These are phyloP conservation scores for Sebastes vulpes DNA, from an alignment of 2,797 vertebrate species.

Conservation along the genomic window DNA sequence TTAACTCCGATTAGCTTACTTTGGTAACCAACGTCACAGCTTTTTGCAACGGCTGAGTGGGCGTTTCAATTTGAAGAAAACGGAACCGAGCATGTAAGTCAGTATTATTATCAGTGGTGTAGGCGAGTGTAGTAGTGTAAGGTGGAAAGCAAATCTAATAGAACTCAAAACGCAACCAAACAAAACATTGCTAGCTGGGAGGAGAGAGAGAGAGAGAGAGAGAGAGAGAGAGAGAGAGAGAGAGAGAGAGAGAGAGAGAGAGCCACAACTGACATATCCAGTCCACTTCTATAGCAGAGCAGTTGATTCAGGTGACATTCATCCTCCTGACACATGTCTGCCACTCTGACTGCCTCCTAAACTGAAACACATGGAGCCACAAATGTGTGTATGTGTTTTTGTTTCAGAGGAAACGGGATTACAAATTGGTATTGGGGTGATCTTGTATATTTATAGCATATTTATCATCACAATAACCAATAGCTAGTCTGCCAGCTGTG, in stretches of 20 bases:
- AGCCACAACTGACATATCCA: neutral
- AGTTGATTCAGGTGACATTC: neutral
- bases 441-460: neutral
- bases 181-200: neutral
- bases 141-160: neutral
- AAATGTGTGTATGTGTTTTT: neutral
- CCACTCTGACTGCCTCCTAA: neutral
- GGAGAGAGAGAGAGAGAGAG: neutral
- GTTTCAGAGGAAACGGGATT: neutral
- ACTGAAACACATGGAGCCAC: neutral
- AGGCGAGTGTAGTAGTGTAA: neutral
- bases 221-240: neutral
- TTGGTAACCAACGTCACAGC: no score
- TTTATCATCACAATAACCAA: no score
- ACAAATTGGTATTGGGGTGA: neutral
- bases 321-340: neutral
- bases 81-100: no score
- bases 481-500: no score
- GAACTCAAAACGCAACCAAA: neutral
- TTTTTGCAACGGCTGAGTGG: no score
- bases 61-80: no score
- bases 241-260: neutral
- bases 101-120: neutral
- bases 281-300: neutral
- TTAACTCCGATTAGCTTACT: no score